A percentile compares a stretch with the other conserved stretches of the same genome.
These are phyloP conservation scores for Metopolophium dirhodum DNA, from an alignment of 1,140 invertebrate genomes.

Conservation along the genomic window DNA sequence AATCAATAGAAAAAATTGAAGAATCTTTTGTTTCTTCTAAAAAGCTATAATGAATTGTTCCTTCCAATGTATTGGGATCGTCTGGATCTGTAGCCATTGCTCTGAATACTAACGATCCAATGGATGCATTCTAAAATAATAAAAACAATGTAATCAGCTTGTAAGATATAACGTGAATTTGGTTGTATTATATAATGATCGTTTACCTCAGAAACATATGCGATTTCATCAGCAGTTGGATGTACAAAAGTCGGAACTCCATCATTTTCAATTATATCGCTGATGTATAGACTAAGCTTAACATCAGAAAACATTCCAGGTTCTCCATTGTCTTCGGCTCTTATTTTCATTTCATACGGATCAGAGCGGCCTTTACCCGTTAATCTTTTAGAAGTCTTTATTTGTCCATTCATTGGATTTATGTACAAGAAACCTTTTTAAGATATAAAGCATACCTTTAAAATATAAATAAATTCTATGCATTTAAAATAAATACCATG, in stretches of 20 bases:
- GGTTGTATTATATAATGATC: background rate
- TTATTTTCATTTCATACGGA: slow-evolving; percentile 74
- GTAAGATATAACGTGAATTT: background rate
- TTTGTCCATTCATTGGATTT: slow-evolving; percentile 72
- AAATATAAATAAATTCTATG: background rate
- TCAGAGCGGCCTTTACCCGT: slow-evolving; percentile 79
- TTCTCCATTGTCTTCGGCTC: slow-evolving; percentile 75
- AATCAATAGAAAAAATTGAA: slow-evolving; percentile 70
- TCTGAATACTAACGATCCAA: slow-evolving; percentile 78
- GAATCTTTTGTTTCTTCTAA: slow-evolving; percentile 74
- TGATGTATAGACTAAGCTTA: slow-evolving; percentile 73
- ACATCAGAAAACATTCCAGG: slow-evolving; percentile 71
- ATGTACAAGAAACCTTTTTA: slow-evolving; percentile 71
- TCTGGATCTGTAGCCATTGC: slow-evolving; percentile 81
- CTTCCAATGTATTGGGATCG: slow-evolving; percentile 75
- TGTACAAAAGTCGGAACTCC: slow-evolving; percentile 79
- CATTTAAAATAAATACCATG: background rate
- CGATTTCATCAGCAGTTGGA: slow-evolving; percentile 74
- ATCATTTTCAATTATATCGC: slow-evolving; percentile 83
- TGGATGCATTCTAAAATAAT: slow-evolving; percentile 71
- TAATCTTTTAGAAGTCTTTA: slow-evolving; percentile 71
- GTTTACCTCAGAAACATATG: slow-evolving; percentile 73
- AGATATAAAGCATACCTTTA: slow-evolving; percentile 38
- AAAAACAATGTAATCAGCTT: background rate
- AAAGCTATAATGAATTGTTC: slow-evolving; percentile 76